phyloP scores from a whole-genome alignment of 2,888 invertebrate genomes.

The Hirtodrosophila duncani region DNA sequence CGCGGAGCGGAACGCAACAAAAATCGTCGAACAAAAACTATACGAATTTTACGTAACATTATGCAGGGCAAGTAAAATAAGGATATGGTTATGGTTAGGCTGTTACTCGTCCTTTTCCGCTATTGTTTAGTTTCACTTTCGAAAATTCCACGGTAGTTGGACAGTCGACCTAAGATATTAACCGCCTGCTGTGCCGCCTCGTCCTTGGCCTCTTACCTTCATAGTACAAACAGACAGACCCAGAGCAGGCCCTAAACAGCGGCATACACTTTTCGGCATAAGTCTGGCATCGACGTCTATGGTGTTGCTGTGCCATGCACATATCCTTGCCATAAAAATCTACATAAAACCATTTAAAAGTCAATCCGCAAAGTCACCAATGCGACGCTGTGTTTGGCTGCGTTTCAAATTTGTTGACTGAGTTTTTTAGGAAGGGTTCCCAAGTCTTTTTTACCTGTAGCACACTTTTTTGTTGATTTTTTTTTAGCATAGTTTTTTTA shows the following conservation, averaged over 20 bases:
- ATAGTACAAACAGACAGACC: slow-evolving; percentile 16
- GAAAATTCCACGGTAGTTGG: slow-evolving; percentile 63
- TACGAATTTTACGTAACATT: slow-evolving; percentile 63
- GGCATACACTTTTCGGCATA: slow-evolving; percentile 53
- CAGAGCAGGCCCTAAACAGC: too few relatives aligned
- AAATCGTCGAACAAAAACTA: slow-evolving; percentile 12
- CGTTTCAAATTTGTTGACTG: not conserved
- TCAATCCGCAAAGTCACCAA: slow-evolving; percentile 69
- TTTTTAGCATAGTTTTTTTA: slow-evolving; percentile 53
- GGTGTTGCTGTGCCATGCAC: slow-evolving; percentile 9
- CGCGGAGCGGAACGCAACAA: too few relatives aligned
- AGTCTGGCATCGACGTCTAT: slow-evolving; percentile 15
- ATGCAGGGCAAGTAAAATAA: slow-evolving; percentile 55
- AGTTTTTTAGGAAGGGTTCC: slow-evolving; percentile 28
- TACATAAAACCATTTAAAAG: slow-evolving; percentile 72
- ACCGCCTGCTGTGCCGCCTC: slow-evolving; percentile 48
- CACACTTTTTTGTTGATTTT: slow-evolving; percentile 11
- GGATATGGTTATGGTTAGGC: not conserved
- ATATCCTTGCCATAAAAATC: slow-evolving; percentile 63
- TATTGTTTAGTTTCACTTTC: slow-evolving; percentile 66
- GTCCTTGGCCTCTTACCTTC: slow-evolving; percentile 58
- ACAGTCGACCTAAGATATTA: slow-evolving; percentile 41
- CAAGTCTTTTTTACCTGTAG: slow-evolving; percentile 23
- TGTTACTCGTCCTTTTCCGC: slow-evolving; percentile 15
- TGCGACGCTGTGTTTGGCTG: slow-evolving; percentile 1